Base-by-base conservation (phyloP, 2,113 vertebrate genomes). In the Mirza zaza region DNA sequence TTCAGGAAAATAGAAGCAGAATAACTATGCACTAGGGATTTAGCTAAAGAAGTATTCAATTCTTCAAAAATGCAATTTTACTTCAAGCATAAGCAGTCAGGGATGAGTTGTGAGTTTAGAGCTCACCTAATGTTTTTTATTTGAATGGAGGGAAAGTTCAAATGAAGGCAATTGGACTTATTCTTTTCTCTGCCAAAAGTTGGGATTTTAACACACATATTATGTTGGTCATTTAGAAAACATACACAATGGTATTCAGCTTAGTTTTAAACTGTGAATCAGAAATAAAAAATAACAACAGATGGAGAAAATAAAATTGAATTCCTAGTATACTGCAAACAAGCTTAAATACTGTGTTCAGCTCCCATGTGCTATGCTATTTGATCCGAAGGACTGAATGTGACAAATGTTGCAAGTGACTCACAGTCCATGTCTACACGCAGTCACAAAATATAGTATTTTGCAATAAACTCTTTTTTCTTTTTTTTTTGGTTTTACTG, bases 241-340 rank as follows among this genome's bases (percentile, higher is more conserved):
- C 48, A 94, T 27, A 77, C 17, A 48, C 76, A 96, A 79, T 76
- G 45, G 14, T 27, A 70, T 87, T 97, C 77, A 36, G 21, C 82
- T 96, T 96, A 68, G 76, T 88, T 97, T 93, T 97, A 95, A 96
- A 95, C 67, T 71, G 39, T 92, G 94, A 95, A 85, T 91, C 25
- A 75, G 81, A 97, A 97, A 88, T 92, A 65, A 90, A 97, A 97
- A 97, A 87, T 97, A 97, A 88, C 90, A 95, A 95, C 97, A 97
- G 97, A 97, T 96, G 95, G 87, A 97, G 82, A 94, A 96, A 97
- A 97, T 97, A 95, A 96, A 94, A 96, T 90, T 96, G 70, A 97
- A 97, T 95, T 95, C 34, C 63, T 95, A 34, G 83, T 90, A 70
- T 95, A 95, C 86, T 94, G 79, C n/a, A 96, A 97, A 95, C 77